These are phyloP conservation scores for Oscheius myriophilus DNA, from an alignment of 2,888 invertebrate genomes.

Conservation along the genomic window DNA sequence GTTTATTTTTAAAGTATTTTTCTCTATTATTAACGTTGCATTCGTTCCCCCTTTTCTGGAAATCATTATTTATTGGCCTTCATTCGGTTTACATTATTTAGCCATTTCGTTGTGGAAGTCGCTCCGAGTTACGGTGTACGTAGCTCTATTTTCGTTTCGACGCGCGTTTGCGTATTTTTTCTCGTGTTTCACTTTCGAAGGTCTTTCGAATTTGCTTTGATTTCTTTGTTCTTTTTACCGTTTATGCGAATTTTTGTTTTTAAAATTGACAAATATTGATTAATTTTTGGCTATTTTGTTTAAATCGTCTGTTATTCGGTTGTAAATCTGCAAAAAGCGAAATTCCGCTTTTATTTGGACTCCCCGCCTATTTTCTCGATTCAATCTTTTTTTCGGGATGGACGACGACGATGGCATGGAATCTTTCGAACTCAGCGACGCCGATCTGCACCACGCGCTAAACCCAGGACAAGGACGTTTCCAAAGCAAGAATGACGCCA, in stretches of 20 bases:
- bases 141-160: too few relatives aligned
- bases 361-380: background rate
- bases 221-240: background rate
- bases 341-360: background rate
- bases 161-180: too few relatives aligned
- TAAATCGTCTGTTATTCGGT: too few relatives aligned
- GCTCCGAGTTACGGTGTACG: background rate
- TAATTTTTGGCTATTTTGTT: too few relatives aligned
- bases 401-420: slow-evolving; percentile 84
- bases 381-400: background rate
- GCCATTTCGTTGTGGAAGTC: background rate
- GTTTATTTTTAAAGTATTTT: too few relatives aligned
- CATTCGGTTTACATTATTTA: background rate
- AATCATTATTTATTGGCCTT: too few relatives aligned
- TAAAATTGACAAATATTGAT: too few relatives aligned
- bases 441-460: slow-evolving; percentile 91
- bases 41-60: background rate
- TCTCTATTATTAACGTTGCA: background rate
- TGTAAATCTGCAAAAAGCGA: too few relatives aligned
- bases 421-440: slow-evolving; percentile 92
- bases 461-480: slow-evolving; percentile 75
- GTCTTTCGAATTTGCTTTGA: too few relatives aligned
- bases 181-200: too few relatives aligned
- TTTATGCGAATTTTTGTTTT: background rate
- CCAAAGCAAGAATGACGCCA: slow-evolving; percentile 64